Conservation (phyloP, 1,140 invertebrate genomes). For the Ylistrum balloti region DNA sequence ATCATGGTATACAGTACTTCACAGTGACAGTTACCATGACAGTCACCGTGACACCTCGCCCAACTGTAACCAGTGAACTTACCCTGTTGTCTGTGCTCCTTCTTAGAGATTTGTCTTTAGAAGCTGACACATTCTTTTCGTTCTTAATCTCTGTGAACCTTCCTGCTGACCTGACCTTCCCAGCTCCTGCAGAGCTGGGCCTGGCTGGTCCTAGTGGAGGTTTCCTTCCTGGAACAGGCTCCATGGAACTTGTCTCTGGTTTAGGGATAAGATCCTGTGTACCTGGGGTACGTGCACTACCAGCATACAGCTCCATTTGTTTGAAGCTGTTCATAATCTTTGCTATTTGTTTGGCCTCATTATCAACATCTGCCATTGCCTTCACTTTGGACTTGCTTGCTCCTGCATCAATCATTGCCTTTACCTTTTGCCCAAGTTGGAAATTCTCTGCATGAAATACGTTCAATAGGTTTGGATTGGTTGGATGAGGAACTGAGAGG, state of each 20-base stretch:
- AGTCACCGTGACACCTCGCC: no score
- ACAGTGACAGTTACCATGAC: no score
- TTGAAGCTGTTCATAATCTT: constrained; percentile 76
- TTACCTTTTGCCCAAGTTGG: constrained; percentile 68
- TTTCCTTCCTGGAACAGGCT: constrained; percentile 51
- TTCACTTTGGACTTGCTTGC: constrained; percentile 62
- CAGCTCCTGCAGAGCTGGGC: constrained; percentile 59
- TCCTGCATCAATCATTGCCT: constrained; percentile 70
- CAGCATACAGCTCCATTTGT: constrained; percentile 77
- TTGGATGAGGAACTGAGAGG: constrained; percentile 57
- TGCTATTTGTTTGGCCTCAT: constrained; percentile 72
- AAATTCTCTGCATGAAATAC: constrained; percentile 68
- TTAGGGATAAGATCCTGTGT: constrained; percentile 36
- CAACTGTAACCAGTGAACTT: background rate
- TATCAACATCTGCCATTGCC: constrained; percentile 67
- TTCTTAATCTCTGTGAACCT: constrained; percentile 69
- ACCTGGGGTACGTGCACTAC: constrained; percentile 36
- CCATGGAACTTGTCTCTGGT: constrained; percentile 57
- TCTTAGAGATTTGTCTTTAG: no score
- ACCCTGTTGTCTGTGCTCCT: no score
- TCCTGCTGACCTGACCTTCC: constrained; percentile 56
- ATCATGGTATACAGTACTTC: no score
- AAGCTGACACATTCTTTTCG: no score
- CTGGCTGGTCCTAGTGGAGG: background rate
- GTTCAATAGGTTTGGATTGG: constrained; percentile 69